Base-by-base conservation (phyloP, 2,113 vertebrate genomes). In the Paratilapia polleni region DNA sequence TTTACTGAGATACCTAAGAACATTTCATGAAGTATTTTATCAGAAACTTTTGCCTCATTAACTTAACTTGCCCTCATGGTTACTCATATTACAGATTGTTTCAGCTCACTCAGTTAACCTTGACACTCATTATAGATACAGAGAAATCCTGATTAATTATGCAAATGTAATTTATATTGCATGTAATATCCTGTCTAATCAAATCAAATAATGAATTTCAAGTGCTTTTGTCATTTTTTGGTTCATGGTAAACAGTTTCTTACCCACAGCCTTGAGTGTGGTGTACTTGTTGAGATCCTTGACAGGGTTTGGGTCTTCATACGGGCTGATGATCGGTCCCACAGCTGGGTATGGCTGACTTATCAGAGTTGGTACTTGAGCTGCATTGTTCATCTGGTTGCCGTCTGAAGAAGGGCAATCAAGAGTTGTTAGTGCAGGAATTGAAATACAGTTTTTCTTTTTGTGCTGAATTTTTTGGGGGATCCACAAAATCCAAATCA, bases 251-350 rank as follows among this genome's bases (percentile, higher is more conserved):
- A 85, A 84, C 38, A 52, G 13, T n/a, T 4, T 88, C 98, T 98
- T 95, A 98, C 97, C 98, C 0, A 98, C 97, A 49, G 97, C 97
- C 94, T 98, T 99, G 1, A 99, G 94, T 14, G 97, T 97, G 84
- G 97, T 97, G 0, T 98, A 99, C 87, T 97, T 97, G 95, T 97
- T 99, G 57, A 98, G 95, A 9, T 99, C 97, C 89, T 97, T 97
- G 81, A 96, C 95, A 0, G 96, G 95, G 0, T 94, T 96, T 90
- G 97, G 97, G 87, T 97, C 97, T 22, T 98, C 97, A 0, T 98
- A 99, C 0, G 97, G 97, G 91, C 98, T 97, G 91, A 95, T 95
- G 91, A 98, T 96, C 89, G 96, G 97, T 62, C 96, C 97, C 94
- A 98, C 89, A 26, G 87, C 96, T 15, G 97, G 97, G 77, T 97